Conservation (phyloP, 1,140 invertebrate genomes). For the Rhagoletis pomonella region DNA sequence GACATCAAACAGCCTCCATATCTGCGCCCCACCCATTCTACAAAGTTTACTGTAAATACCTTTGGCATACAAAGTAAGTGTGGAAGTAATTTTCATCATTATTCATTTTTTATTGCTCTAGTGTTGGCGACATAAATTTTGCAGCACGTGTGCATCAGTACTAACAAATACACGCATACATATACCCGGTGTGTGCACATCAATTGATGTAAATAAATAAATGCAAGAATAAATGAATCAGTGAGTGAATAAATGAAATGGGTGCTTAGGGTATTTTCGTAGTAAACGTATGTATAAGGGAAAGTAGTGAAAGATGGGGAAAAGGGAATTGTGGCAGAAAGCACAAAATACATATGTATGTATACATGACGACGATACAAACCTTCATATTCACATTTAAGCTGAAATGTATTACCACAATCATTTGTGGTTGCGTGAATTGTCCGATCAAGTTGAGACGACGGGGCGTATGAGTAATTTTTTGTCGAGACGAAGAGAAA, state of each 20-base stretch:
- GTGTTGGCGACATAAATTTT: slow-evolving; percentile 36
- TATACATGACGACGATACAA: background rate
- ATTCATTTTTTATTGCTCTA: slow-evolving; percentile 45
- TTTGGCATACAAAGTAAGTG: slow-evolving; percentile 10
- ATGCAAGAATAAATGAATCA: slow-evolving; percentile 4
- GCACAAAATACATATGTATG: too few species aligned
- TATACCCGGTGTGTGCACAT: background rate
- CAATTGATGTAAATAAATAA: slow-evolving; percentile 42
- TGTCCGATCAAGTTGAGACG: background rate
- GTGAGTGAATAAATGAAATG: slow-evolving; percentile 45
- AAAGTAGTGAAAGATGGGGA: background rate
- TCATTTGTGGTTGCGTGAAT: background rate
- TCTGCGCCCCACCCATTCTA: background rate
- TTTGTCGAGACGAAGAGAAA: background rate
- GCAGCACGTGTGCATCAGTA: background rate
- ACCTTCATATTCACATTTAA: background rate
- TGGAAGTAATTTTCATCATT: slow-evolving; percentile 25
- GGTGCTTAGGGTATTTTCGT: background rate
- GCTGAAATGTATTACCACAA: slow-evolving; percentile 25
- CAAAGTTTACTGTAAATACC: slow-evolving; percentile 13
- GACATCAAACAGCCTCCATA: background rate
- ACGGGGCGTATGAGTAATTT: slow-evolving; percentile 18
- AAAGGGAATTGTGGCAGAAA: background rate
- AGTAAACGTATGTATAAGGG: background rate
- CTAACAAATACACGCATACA: background rate